Conservation (phyloP, 2,113 vertebrate species). For the Engraulis encrasicolus region DNA sequence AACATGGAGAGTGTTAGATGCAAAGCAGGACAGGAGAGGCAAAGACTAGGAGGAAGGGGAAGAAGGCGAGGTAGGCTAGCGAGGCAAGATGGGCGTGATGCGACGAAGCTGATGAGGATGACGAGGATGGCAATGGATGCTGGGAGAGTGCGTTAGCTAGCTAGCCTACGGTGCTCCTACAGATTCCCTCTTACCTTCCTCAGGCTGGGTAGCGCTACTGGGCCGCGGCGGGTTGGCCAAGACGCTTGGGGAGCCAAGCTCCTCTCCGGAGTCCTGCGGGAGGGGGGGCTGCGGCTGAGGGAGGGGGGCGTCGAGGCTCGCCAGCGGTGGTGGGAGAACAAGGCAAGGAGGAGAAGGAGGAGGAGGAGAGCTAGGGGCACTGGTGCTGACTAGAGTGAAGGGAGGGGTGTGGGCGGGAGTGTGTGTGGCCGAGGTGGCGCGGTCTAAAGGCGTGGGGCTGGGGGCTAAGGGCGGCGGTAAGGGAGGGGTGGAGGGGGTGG, state of each 20-base stretch:
- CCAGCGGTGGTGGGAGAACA: too few relatives aligned
- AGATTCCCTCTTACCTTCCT: constrained; percentile 56
- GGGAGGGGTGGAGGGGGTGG: too few relatives aligned
- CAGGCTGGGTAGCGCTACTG: constrained; percentile 15
- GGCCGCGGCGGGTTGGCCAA: background rate
- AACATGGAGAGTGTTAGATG: background rate
- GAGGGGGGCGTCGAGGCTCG: too few relatives aligned
- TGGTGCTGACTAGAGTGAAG: background rate
- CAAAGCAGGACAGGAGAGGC: too few relatives aligned
- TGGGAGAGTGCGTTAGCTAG: background rate
- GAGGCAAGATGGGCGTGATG: background rate
- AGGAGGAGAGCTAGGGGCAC: constrained; percentile 11
- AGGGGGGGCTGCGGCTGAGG: background rate
- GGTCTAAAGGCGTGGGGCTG: background rate
- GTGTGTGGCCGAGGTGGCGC: too few relatives aligned
- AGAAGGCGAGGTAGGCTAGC: background rate
- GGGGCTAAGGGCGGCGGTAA: too few relatives aligned
- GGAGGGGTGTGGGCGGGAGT: background rate
- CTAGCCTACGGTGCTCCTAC: background rate
- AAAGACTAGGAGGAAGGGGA: background rate
- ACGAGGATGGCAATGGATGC: background rate
- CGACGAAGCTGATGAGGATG: constrained; percentile 8
- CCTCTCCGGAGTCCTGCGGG: constrained; percentile 17
- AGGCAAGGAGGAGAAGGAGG: too few relatives aligned
- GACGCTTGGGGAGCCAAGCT: background rate